A percentile compares a stretch with the other conserved stretches of the same genome.
Evolutionary conservation across 2,113 vertebrate species (phyloP).

Genomic region (Megaptera novaeangliae): DNA sequence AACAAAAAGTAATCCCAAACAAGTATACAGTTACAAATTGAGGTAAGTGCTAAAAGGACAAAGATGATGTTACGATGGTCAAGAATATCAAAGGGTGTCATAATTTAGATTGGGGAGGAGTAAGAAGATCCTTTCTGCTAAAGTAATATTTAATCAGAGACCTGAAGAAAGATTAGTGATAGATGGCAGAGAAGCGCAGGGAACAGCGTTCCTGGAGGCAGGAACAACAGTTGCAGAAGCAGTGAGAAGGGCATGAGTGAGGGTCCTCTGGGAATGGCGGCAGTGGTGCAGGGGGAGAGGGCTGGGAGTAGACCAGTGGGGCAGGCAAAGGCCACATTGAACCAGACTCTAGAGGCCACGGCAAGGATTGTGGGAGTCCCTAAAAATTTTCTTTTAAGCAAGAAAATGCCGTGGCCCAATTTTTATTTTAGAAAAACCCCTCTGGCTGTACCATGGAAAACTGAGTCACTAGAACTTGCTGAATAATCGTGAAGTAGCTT

Average conservation of each 20-base stretch:
- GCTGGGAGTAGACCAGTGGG: background rate
- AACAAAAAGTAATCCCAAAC: background rate
- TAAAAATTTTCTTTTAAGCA: background rate
- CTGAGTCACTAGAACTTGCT: conserved; percentile 44
- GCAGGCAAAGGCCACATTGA: background rate
- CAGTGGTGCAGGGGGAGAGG: too few relatives aligned
- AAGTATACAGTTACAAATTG: background rate
- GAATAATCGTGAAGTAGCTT: conserved; percentile 38
- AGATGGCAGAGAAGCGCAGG: background rate
- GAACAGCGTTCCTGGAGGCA: background rate
- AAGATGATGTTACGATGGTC: background rate
- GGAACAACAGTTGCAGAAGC: background rate
- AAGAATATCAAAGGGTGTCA: background rate
- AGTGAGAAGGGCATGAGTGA: rapidly evolving
- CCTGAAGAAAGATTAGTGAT: background rate
- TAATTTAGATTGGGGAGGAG: background rate
- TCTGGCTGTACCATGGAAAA: background rate
- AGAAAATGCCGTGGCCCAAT: conserved; percentile 29
- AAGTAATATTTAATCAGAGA: background rate
- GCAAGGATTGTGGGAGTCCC: background rate
- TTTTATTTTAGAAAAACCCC: conserved; percentile 51
- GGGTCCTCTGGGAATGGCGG: background rate
- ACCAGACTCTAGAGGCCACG: background rate
- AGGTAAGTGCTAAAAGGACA: background rate
- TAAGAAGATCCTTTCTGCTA: background rate